phyloP scores from a whole-genome alignment of 2,888 invertebrate species.

The Metacarcinus magister region DNA sequence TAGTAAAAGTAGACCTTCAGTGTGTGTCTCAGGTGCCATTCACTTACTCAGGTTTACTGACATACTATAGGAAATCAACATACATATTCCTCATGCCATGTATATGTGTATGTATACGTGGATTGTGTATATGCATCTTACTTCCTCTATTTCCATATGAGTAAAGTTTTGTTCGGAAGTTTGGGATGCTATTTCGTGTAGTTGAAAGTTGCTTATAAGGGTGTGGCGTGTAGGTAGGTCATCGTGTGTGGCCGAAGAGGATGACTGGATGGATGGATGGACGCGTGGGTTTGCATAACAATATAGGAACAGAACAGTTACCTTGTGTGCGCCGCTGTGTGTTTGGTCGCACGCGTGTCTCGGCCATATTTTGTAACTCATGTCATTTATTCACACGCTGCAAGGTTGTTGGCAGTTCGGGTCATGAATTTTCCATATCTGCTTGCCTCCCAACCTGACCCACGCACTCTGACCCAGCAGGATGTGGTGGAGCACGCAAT shows the following conservation, averaged over 20 bases:
- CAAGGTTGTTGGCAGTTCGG: neutral
- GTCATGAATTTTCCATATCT: constrained; percentile 48
- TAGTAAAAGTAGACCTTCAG: too few species aligned
- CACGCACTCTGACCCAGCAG: constrained; percentile 36
- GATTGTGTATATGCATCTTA: neutral
- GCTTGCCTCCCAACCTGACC: neutral
- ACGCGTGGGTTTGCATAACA: constrained; percentile 43
- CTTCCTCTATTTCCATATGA: neutral
- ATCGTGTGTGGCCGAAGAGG: neutral
- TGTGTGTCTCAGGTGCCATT: too few species aligned
- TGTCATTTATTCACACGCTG: constrained; percentile 27
- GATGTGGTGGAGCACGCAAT: neutral
- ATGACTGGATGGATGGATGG: neutral
- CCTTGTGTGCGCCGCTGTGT: constrained; percentile 15
- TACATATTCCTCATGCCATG: too few species aligned
- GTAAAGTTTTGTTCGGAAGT: neutral
- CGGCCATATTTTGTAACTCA: neutral
- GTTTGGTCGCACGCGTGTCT: neutral
- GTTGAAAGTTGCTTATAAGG: neutral
- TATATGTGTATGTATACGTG: too few species aligned
- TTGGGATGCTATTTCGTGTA: neutral
- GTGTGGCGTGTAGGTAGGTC: neutral
- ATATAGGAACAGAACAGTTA: constrained; percentile 26
- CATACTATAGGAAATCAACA: too few species aligned
- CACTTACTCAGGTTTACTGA: too few species aligned